phyloP scores from a whole-genome alignment of 2,113 vertebrate genomes.

The Cheilinus undulatus region DNA sequence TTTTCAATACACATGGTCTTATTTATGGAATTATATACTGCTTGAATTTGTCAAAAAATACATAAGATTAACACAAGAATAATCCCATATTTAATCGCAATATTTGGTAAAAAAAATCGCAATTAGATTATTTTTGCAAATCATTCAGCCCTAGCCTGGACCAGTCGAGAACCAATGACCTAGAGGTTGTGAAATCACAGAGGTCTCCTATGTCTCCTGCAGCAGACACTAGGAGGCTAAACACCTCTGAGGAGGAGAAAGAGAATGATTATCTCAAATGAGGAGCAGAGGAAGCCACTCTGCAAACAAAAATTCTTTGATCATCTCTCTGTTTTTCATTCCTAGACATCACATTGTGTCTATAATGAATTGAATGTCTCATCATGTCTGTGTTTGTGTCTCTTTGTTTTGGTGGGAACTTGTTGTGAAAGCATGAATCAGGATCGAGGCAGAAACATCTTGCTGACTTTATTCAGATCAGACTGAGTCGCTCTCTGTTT shows the following conservation, averaged over 20 bases:
- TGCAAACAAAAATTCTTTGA: constrained; percentile 18
- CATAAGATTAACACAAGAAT: too few relatives aligned
- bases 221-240: constrained; percentile 46
- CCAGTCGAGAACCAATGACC: constrained; percentile 27
- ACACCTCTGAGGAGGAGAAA: constrained; percentile 33
- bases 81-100: too few relatives aligned
- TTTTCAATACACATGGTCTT: too few relatives aligned
- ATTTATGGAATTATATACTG: too few relatives aligned
- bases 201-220: constrained; percentile 56
- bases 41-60: too few relatives aligned
- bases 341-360: constrained; percentile 17
- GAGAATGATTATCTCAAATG: constrained; percentile 15
- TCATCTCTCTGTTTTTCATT: constrained; percentile 32
- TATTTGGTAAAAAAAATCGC: too few relatives aligned
- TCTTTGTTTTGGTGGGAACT: constrained; percentile 34
- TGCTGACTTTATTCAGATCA: constrained; percentile 42
- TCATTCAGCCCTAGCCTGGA: constrained; percentile 1
- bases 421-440: constrained; percentile 41
- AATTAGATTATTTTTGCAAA: too few relatives aligned
- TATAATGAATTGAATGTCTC: constrained; percentile 37
- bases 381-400: constrained; percentile 9
- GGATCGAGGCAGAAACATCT: constrained; percentile 14
- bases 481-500: constrained; percentile 15
- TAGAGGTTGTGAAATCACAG: constrained; percentile 50
- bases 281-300: constrained; percentile 22